These are phyloP conservation scores for Zaprionus ornatus DNA, from an alignment of 1,140 invertebrate species.

Conservation along the genomic window DNA sequence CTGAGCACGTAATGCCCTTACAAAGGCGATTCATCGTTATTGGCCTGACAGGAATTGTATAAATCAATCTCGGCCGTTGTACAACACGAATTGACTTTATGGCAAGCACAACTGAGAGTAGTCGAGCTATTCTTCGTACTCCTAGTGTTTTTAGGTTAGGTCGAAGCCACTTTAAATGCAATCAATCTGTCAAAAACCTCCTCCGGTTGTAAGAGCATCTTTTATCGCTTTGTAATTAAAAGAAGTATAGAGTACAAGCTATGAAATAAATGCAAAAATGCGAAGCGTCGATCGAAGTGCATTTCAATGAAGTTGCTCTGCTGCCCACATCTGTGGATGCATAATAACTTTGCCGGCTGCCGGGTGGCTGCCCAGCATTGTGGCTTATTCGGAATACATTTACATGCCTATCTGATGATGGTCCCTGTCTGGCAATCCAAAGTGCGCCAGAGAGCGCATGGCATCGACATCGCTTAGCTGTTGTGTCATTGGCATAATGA, in stretches of 20 bases:
- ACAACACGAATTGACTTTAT: slow-evolving; percentile 49
- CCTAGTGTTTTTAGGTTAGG: no score
- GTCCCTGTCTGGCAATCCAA: slow-evolving; percentile 3
- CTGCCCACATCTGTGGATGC: slow-evolving; percentile 1
- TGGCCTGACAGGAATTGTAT: slow-evolving; percentile 43
- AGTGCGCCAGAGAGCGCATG: slow-evolving; percentile 2
- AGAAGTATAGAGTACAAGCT: slow-evolving; percentile 21
- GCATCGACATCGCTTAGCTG: slow-evolving; percentile 19
- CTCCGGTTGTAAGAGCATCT: slow-evolving; percentile 32
- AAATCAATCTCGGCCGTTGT: slow-evolving; percentile 62
- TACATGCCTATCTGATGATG: slow-evolving; percentile 18
- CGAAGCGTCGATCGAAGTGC: slow-evolving; percentile 30
- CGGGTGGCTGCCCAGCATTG: background rate
- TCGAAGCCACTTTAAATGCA: background rate
- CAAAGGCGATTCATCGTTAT: slow-evolving; percentile 32
- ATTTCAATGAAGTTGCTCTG: slow-evolving; percentile 34
- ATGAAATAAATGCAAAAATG: slow-evolving; percentile 60
- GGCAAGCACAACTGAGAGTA: slow-evolving; percentile 5
- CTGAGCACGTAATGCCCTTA: slow-evolving; percentile 45
- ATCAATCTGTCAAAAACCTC: slow-evolving; percentile 36
- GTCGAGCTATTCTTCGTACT: no score
- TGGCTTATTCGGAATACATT: slow-evolving; percentile 17
- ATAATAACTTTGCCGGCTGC: slow-evolving; percentile 52
- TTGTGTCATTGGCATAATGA: slow-evolving; percentile 48
- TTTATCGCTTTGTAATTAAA: slow-evolving; percentile 22